Percentiles rank a stretch among this genome's conserved stretches.
Conservation (phyloP, 2,113 vertebrate genomes). For the Sinocyclocheilus anshuiensis region DNA sequence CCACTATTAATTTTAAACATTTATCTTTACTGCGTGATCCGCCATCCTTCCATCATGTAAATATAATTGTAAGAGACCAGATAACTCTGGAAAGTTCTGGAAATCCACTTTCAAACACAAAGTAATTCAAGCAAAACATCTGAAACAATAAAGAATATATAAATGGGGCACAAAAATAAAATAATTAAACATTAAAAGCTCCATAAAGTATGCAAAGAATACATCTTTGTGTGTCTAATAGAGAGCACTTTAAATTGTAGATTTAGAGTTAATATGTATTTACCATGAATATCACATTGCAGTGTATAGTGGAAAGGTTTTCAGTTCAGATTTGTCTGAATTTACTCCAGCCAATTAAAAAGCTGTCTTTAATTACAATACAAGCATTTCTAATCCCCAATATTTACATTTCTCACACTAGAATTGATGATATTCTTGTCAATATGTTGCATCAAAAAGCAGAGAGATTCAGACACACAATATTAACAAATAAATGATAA, state of each 20-base stretch:
- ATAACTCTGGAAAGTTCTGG: conserved; percentile 11
- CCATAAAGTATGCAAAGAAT: conserved; percentile 9
- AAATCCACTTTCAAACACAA: conserved; percentile 20
- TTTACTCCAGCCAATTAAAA: background rate
- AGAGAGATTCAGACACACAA: background rate
- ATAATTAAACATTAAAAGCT: background rate
- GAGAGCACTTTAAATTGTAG: background rate
- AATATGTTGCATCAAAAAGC: background rate
- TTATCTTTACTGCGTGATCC: background rate
- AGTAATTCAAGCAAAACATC: conserved; percentile 8
- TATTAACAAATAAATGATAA: conserved; percentile 7
- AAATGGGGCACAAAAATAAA: background rate
- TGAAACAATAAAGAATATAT: background rate
- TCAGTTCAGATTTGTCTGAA: background rate
- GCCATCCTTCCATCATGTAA: conserved; percentile 4
- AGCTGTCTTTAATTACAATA: background rate
- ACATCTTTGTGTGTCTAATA: background rate
- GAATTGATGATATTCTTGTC: background rate
- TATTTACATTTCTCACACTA: conserved; percentile 18
- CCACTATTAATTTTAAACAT: conserved; percentile 48
- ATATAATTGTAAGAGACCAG: background rate
- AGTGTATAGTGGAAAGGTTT: background rate
- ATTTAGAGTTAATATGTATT: background rate
- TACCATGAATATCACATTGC: background rate
- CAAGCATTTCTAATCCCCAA: background rate